Conservation (phyloP, 2,888 invertebrate genomes). For the Luffia ferchaultella region DNA sequence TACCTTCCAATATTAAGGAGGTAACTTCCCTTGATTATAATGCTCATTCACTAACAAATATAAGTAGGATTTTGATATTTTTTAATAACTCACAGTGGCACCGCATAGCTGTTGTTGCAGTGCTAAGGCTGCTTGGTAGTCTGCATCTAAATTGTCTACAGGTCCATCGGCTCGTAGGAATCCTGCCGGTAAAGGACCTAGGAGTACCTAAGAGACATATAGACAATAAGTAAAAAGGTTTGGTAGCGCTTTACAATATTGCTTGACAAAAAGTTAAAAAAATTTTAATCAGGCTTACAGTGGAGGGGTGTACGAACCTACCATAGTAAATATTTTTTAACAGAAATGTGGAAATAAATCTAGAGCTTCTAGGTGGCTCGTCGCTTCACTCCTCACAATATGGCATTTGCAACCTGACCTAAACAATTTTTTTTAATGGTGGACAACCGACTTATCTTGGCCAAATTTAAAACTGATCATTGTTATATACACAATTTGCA, state of each 20-base stretch:
- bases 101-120: slow-evolving; percentile 67
- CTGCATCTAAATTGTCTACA: slow-evolving; percentile 76
- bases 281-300: neutral
- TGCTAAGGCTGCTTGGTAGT: slow-evolving; percentile 80
- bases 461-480: too few relatives aligned
- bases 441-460: too few relatives aligned
- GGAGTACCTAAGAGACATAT: slow-evolving; percentile 65
- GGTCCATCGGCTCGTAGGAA: slow-evolving; percentile 71
- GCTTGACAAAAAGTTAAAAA: too few relatives aligned
- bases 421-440: too few relatives aligned
- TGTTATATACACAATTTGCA: too few relatives aligned
- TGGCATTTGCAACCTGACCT: too few relatives aligned
- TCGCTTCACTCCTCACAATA: neutral
- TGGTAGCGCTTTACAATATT: too few relatives aligned
- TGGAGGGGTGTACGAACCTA: neutral
- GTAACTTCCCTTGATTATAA: too few relatives aligned
- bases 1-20: too few relatives aligned
- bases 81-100: slow-evolving; percentile 41
- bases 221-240: neutral
- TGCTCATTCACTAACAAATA: too few relatives aligned
- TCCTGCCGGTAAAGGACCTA: slow-evolving; percentile 81
- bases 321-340: neutral
- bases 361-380: neutral
- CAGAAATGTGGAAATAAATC: neutral
- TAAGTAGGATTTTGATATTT: too few relatives aligned